Evolutionary conservation across 1,140 invertebrate species (phyloP), one percentile per base, ranked within the genome.

Genomic region (Delia radicum): DNA sequence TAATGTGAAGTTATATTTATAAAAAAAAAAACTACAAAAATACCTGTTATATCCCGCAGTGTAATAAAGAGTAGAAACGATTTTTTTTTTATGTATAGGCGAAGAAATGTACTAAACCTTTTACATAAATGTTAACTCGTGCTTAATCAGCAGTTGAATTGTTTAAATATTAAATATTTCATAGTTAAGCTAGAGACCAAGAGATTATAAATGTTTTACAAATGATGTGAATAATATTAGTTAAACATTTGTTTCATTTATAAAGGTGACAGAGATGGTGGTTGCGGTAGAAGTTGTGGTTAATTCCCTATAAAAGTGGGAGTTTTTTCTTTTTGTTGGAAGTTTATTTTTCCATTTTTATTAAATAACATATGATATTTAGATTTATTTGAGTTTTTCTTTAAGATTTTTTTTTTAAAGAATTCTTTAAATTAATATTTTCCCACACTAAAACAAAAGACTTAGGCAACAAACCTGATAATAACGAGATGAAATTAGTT

Each of bases 381-480:
- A 42, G 37, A 42, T 15, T 33, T 33, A 10, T 33, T 33, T 2
- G 13, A 48, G n/a, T 48, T n/a, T n/a, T n/a, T 55, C 18, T 55
- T 55, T 55, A 37, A 37, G n/a, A 37, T 24, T n/a, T n/a, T n/a
- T n/a, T n/a, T n/a, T n/a, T n/a, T n/a, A n/a, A n/a, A n/a, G n/a
- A n/a, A n/a, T n/a, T n/a, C n/a, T n/a, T n/a, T n/a, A n/a, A n/a
- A n/a, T n/a, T n/a, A n/a, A n/a, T n/a, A n/a, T n/a, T 69, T 55
- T 69, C 65, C 29, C 65, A 69, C 65, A 69, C n/a, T n/a, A 46
- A 18, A 48, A 75, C 67, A 75, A 75, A 62, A 75, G 74, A 75
- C 74, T 75, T 72, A 72, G 72, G 67, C n/a, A 46, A 75, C 67
- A 31, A 75, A 75, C 74, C 42, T 55, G 74, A 69, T n/a, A 33